Conservation (phyloP, 30 jellyfish, hydroid and myxozoan genomes). For the Hydractinia symbiolongicarpus region DNA sequence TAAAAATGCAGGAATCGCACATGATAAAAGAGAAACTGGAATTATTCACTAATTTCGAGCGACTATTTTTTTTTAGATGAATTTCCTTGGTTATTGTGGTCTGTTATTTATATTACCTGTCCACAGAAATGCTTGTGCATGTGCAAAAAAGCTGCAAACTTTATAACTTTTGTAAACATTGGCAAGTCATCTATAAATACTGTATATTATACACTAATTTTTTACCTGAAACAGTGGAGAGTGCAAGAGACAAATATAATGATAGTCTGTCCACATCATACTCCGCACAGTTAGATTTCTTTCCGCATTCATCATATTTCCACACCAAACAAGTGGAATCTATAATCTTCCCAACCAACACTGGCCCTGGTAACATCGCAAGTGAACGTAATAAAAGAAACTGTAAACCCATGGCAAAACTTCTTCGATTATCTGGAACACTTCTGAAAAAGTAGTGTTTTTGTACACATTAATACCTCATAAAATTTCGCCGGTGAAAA, state of each 20-base stretch:
- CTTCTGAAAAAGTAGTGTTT: conserved; percentile 14
- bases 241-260: neutral
- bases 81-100: too few species aligned
- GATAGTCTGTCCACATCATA: conserved; percentile 20
- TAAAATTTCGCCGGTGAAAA: too few species aligned
- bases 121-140: too few species aligned
- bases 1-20: too few species aligned
- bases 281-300: conserved; percentile 20
- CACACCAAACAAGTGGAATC: conserved; percentile 53
- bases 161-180: too few species aligned
- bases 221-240: neutral
- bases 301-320: conserved; percentile 35
- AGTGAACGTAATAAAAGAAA: conserved; percentile 58
- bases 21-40: too few species aligned
- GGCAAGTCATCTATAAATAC: too few species aligned
- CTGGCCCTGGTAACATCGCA: conserved; percentile 78
- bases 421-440: conserved; percentile 28
- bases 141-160: too few species aligned
- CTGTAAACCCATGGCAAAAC: conserved; percentile 73
- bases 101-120: too few species aligned
- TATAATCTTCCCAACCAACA: conserved; percentile 50
- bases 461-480: neutral
- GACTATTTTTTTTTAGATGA: too few species aligned
- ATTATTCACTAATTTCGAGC: too few species aligned
- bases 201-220: too few species aligned